phyloP scores from a whole-genome alignment of 2,888 invertebrate genomes.

The Arge pagana region DNA sequence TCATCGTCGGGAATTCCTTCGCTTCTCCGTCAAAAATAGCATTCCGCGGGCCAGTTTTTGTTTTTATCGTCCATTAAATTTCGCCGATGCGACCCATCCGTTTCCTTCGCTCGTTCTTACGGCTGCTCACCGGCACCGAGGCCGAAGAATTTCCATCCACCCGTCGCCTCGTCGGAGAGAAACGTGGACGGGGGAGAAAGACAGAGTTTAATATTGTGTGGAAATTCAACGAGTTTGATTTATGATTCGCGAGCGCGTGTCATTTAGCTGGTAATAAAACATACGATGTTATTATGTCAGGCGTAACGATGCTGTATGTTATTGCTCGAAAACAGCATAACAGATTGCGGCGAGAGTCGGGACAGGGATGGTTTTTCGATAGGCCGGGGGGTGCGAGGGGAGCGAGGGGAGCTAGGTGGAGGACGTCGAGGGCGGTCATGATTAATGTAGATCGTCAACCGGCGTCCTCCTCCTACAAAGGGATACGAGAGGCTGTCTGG shows the following conservation, averaged over 20 bases:
- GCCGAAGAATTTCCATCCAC: too few species aligned
- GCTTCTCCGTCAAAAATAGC: too few species aligned
- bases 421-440: conserved; percentile 16
- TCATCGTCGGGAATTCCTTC: too few species aligned
- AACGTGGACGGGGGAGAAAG: background rate
- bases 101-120: too few species aligned
- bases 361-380: background rate
- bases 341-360: conserved; percentile 9
- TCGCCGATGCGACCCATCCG: too few species aligned
- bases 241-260: conserved; percentile 16
- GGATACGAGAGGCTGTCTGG: too few species aligned
- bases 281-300: conserved; percentile 20
- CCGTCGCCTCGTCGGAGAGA: too few species aligned
- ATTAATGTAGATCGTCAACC: conserved; percentile 18
- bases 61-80: too few species aligned
- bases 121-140: too few species aligned
- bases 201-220: background rate
- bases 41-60: too few species aligned
- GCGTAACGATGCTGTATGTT: conserved; percentile 24
- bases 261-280: conserved; percentile 23
- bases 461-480: too few species aligned
- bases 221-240: conserved; percentile 14
- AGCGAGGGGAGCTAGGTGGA: conserved; percentile 5
- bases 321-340: conserved; percentile 22
- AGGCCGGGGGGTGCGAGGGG: conserved; percentile 9